Conservation (phyloP, 2,888 invertebrate species). For the Nephrotoma appendiculata region DNA sequence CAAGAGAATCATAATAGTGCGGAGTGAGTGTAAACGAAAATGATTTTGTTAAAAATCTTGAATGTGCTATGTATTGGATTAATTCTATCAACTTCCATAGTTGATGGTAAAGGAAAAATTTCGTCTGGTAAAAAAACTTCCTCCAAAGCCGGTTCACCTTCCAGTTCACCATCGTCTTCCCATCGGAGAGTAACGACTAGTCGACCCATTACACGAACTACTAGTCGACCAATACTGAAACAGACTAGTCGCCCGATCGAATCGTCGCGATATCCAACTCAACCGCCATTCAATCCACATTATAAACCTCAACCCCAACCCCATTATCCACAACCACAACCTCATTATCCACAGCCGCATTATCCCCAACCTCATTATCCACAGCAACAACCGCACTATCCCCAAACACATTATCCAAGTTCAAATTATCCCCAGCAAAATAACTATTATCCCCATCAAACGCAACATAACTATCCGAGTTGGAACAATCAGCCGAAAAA, state of each 20-base stretch:
- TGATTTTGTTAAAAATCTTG: not conserved
- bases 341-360: not conserved
- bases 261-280: not conserved
- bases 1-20: not conserved
- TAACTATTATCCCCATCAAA: not conserved
- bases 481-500: not conserved
- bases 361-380: not conserved
- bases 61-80: not conserved
- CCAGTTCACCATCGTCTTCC: not conserved
- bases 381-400: not conserved
- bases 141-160: not conserved
- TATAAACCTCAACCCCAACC: not conserved
- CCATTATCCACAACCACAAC: not conserved
- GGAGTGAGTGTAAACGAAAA: not conserved
- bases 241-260: not conserved
- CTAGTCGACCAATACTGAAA: not conserved
- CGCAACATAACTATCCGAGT: not conserved
- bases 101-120: not conserved
- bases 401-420: not conserved
- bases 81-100: not conserved
- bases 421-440: not conserved
- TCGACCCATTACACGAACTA: not conserved
- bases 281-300: not conserved
- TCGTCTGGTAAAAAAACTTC: not conserved
- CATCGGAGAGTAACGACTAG: not conserved